phyloP scores from a whole-genome alignment of 2,797 vertebrate genomes.

The Phaenicophaeus curvirostris region DNA sequence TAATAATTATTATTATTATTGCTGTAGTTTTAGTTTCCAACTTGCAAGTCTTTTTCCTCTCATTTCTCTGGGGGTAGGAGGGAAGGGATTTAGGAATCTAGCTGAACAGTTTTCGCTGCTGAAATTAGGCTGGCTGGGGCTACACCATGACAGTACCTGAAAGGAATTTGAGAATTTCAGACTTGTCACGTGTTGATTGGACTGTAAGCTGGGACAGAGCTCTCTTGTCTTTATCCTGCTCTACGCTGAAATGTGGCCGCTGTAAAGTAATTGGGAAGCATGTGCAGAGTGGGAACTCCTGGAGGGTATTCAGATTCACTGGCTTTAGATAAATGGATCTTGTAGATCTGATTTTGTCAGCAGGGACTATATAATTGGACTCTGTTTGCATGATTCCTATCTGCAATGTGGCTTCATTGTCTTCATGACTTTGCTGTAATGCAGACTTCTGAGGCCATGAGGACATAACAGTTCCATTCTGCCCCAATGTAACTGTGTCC shows the following conservation, averaged over 20 bases:
- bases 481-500: neutral
- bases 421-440: neutral
- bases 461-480: rapidly evolving
- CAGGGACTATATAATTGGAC: neutral
- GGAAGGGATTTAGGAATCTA: too few species aligned
- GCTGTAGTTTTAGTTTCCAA: too few species aligned
- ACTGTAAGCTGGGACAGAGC: neutral
- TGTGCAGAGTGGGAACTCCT: neutral
- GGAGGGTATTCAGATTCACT: neutral
- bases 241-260: rapidly evolving
- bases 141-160: neutral
- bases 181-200: neutral
- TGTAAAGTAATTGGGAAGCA: neutral
- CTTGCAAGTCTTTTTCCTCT: too few species aligned
- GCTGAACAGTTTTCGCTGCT: too few species aligned
- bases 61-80: too few species aligned
- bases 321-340: neutral
- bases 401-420: neutral
- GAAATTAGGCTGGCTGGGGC: too few species aligned
- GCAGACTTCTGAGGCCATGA: rapidly evolving
- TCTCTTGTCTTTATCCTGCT: neutral
- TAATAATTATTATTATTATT: too few species aligned
- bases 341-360: neutral
- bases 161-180: neutral
- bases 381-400: neutral